A percentile compares a stretch with the other conserved stretches of the same genome.
Conservation (phyloP, 2,113 vertebrate genomes). For the Arvicanthis niloticus region DNA sequence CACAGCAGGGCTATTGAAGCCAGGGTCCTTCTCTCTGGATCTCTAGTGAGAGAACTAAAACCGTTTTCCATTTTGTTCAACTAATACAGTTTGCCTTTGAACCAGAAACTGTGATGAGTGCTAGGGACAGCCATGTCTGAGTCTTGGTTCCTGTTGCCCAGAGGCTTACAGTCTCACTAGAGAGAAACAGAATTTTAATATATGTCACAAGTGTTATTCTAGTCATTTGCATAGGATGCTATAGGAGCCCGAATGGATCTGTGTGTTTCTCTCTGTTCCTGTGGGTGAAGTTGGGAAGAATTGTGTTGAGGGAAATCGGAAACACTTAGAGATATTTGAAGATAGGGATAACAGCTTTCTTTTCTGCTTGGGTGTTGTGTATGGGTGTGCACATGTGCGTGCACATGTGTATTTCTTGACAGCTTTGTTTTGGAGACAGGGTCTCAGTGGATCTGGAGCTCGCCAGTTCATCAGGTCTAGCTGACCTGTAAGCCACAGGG, state of each 20-base stretch:
- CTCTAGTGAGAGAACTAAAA: not conserved
- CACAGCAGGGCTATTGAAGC: not conserved
- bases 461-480: not conserved
- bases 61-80: constrained; percentile 42
- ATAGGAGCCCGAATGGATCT: not conserved
- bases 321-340: constrained; percentile 33
- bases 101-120: not conserved
- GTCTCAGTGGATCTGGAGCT: not conserved
- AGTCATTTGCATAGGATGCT: not conserved
- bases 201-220: not conserved
- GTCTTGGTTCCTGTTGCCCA: not conserved
- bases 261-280: not conserved
- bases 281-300: not conserved
- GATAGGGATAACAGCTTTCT: not conserved
- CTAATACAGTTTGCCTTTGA: not conserved
- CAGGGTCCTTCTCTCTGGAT: not conserved
- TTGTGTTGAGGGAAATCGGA: not conserved
- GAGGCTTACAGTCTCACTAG: not conserved
- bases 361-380: not conserved
- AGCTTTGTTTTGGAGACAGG: not conserved
- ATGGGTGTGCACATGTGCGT: not conserved
- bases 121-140: not conserved
- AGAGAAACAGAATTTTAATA: constrained; percentile 8
- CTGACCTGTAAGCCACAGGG: not conserved
- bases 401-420: not conserved